Conservation (phyloP, 1,140 invertebrate species). For the Macrobrachium rosenbergii region DNA sequence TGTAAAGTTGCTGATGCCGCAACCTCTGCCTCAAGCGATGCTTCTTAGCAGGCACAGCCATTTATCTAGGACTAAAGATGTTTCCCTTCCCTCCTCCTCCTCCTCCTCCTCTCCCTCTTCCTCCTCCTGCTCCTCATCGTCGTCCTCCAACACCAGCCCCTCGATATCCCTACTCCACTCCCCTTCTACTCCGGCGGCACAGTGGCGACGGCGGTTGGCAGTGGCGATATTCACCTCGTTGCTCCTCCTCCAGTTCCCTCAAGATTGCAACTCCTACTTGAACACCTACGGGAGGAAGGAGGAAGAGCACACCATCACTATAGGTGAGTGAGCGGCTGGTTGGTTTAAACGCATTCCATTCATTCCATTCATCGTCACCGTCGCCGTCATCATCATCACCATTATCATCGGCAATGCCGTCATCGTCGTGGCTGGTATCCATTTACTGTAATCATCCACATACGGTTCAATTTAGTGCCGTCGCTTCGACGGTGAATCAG, state of each 20-base stretch:
- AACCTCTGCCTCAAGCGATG: too few species aligned
- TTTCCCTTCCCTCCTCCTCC: not conserved
- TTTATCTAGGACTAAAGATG: too few species aligned
- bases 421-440: too few species aligned
- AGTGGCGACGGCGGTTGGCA: not conserved
- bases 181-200: not conserved
- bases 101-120: not conserved
- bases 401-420: too few species aligned
- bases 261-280: not conserved
- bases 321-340: not conserved
- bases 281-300: not conserved
- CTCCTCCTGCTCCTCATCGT: not conserved
- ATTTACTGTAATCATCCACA: too few species aligned
- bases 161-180: not conserved
- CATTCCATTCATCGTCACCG: too few species aligned
- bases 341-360: too few species aligned
- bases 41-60: too few species aligned
- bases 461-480: too few species aligned
- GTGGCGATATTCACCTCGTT: not conserved
- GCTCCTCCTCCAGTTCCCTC: not conserved
- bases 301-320: not conserved
- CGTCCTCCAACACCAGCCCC: not conserved
- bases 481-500: too few species aligned
- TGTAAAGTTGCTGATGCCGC: too few species aligned
- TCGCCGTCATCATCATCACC: too few species aligned